Evolutionary conservation across 2,888 invertebrate species (phyloP).

Genomic region (Strigamia maritima): DNA sequence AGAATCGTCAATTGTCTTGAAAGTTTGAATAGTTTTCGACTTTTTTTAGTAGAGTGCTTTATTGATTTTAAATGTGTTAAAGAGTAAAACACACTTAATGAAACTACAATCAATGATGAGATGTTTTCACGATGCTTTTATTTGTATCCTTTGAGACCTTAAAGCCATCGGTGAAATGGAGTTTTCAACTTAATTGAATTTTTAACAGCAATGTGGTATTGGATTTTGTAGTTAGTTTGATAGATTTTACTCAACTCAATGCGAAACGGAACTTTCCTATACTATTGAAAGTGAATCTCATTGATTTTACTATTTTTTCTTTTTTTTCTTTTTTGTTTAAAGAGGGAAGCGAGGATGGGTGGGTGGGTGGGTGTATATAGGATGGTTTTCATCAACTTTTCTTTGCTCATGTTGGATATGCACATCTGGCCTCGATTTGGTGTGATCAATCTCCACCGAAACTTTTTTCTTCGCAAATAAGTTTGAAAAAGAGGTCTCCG

Average conservation of each 20-base stretch:
- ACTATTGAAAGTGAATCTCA: slow-evolving; percentile 9
- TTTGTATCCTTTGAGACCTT: slow-evolving; percentile 21
- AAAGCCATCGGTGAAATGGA: background rate
- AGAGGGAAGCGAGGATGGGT: no score
- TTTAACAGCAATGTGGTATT: slow-evolving; percentile 18
- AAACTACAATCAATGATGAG: background rate
- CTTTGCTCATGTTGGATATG: slow-evolving; percentile 10
- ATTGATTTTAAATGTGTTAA: background rate
- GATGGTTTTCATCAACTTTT: background rate
- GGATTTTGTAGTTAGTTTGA: slow-evolving; percentile 26
- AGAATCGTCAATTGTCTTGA: no score
- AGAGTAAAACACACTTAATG: background rate
- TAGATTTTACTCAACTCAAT: slow-evolving; percentile 2
- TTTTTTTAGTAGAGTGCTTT: background rate
- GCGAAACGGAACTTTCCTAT: background rate
- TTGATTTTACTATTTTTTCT: background rate
- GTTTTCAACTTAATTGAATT: slow-evolving; percentile 34
- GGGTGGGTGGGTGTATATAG: background rate
- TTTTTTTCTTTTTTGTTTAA: background rate
- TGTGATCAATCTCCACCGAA: background rate
- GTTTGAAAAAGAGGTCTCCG: background rate
- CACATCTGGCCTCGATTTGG: slow-evolving; percentile 6
- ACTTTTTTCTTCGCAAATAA: background rate
- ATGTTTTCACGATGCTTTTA: slow-evolving; percentile 9
- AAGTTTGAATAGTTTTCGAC: no score